Evolutionary conservation across 2,888 invertebrate genomes (phyloP).

Genomic region (Monoplex corrugatus): DNA sequence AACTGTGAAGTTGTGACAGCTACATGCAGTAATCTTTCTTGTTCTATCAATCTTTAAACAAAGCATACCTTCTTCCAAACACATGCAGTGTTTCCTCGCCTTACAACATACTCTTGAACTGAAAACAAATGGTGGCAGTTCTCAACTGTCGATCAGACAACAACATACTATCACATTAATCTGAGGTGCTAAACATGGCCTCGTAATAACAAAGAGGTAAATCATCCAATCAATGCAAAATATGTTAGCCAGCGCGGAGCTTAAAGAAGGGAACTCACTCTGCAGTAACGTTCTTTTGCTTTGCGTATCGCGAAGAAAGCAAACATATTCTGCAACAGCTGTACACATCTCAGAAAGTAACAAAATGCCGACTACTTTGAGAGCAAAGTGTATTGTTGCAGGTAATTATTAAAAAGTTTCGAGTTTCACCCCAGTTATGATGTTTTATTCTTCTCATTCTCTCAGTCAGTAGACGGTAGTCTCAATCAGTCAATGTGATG

Average conservation of each 20-base stretch:
- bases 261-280: constrained; percentile 44
- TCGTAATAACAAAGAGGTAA: constrained; percentile 44
- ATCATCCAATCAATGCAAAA: constrained; percentile 50
- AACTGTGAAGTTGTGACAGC: no score
- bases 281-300: constrained; percentile 45
- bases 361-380: constrained; percentile 75
- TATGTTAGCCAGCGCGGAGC: background rate
- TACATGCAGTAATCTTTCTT: no score
- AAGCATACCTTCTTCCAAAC: background rate
- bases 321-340: background rate
- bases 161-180: constrained; percentile 15
- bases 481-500: no score
- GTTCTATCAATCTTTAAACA: no score
- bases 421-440: no score
- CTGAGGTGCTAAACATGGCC: constrained; percentile 46
- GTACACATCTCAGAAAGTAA: background rate
- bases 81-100: background rate
- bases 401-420: constrained; percentile 64
- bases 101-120: background rate
- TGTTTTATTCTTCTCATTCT: no score
- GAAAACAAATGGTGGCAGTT: background rate
- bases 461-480: no score
- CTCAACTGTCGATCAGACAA: constrained; percentile 19
- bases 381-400: constrained; percentile 78
- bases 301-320: constrained; percentile 42